phyloP scores from a whole-genome alignment of 2,888 invertebrate species.

The Clepsis dumicolana region DNA sequence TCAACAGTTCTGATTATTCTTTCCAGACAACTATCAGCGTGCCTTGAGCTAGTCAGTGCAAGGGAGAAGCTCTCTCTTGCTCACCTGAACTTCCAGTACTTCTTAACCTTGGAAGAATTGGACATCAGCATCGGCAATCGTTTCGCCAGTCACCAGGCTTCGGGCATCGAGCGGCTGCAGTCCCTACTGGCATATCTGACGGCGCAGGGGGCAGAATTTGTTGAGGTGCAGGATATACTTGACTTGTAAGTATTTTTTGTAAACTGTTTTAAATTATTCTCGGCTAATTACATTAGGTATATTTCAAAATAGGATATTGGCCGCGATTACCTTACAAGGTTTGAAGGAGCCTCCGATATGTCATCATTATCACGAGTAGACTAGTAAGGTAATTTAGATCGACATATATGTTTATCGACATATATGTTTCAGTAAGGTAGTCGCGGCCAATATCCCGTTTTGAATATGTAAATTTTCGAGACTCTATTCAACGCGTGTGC shows the following conservation, averaged over 20 bases:
- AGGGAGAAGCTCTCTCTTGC: conserved; percentile 60
- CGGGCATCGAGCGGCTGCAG: conserved; percentile 61
- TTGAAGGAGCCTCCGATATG: no score
- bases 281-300: no score
- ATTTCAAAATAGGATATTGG: no score
- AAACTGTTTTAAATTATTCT: no score
- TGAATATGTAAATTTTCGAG: no score
- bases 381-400: no score
- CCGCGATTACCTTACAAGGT: no score
- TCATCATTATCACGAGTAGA: no score
- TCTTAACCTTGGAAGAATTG: conserved; percentile 16
- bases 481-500: no score
- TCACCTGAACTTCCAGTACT: conserved; percentile 15
- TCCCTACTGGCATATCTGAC: conserved; percentile 65
- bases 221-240: conserved; percentile 56
- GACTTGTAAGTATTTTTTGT: conserved; percentile 59
- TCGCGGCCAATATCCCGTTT: no score
- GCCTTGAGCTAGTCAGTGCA: conserved; percentile 65
- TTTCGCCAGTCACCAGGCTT: conserved; percentile 58
- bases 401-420: no score
- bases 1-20: conserved; percentile 17
- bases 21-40: conserved; percentile 71
- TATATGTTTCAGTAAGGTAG: no score
- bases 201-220: conserved; percentile 57
- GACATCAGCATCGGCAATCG: conserved; percentile 45